Base-by-base conservation (phyloP, 1,140 invertebrate species). In the Drosophila pseudoobscura region DNA sequence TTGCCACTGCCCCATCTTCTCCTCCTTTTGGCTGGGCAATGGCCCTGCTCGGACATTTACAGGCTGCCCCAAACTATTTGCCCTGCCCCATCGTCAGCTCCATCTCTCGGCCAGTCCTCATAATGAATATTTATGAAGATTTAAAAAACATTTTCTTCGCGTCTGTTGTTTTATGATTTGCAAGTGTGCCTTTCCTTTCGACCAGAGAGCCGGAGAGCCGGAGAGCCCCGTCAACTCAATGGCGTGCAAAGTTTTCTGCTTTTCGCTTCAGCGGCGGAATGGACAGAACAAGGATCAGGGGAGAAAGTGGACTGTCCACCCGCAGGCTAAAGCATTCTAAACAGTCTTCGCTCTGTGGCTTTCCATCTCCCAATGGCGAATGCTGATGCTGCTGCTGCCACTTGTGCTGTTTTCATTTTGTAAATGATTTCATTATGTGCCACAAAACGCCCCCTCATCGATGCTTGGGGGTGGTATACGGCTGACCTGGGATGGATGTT, bases 51-150 rank as follows among this genome's bases (percentile, higher is more conserved):
- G 63, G 57, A 65, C 71, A 70, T 80, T 73, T 62, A 60, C 73
- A 76, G 73, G 44, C 66, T 75, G 82, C 63, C 79, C 82, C 66
- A 88, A 87, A 87, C 83, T 89, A 89, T 89, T 89, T 89, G 74
- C 80, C 77, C 62, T 63, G 63, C 63, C 54, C 57, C 65, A 35
- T n/a, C 7, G 3, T 6, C 26, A 15, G 51, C 47, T 49, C 51
- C 46, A 35, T 49, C 31, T 51, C 20, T 44, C 15, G 15, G 41
- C 61, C 35, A 29, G 46, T 63, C 29, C 77, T 54, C 85, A 80
- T 89, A 89, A 89, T 89, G 85, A 89, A 89, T 89, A 89, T 89
- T 89, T 89, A 89, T 89, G 85, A 89, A 89, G 85, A 89, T 89
- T 89, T 89, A 85, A 89, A 89, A 89, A 89, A 85, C 85, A 89